Conservation (phyloP, 2,113 vertebrate species). For the Etia nguti region DNA sequence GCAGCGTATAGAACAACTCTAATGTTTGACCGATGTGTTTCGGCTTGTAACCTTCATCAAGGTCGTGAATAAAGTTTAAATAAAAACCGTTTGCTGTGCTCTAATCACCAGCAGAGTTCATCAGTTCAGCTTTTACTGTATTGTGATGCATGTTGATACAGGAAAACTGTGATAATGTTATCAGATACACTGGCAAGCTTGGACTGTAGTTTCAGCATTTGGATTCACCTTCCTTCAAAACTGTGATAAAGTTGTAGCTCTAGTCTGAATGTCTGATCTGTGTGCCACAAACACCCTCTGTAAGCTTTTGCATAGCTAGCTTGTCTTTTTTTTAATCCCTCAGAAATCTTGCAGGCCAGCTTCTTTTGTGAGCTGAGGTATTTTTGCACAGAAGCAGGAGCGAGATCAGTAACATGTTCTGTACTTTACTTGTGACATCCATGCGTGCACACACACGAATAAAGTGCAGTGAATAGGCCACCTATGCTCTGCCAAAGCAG, state of each 20-base stretch:
- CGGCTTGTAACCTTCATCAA: background rate
- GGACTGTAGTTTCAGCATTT: background rate
- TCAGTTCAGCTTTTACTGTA: background rate
- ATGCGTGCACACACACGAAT: slow-evolving; percentile 24
- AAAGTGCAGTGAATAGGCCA: slow-evolving; percentile 31
- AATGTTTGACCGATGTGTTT: background rate
- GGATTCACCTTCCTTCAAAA: background rate
- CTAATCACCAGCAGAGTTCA: background rate
- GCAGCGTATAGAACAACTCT: background rate
- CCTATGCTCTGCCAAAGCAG: slow-evolving; percentile 33
- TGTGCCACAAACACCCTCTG: background rate
- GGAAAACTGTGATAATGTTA: background rate
- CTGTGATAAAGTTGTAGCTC: background rate
- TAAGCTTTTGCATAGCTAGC: background rate
- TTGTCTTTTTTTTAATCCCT: background rate
- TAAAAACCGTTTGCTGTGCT: background rate
- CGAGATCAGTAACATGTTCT: background rate
- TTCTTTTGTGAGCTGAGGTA: background rate
- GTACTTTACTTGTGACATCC: background rate
- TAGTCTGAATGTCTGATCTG: background rate
- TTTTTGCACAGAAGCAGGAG: background rate
- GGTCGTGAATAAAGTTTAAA: background rate
- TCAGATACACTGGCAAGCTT: background rate
- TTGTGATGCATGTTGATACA: background rate
- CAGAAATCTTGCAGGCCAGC: background rate